Evolutionary conservation across 2,797 vertebrate species (phyloP).

Genomic region (Lycodopsis pacificus): DNA sequence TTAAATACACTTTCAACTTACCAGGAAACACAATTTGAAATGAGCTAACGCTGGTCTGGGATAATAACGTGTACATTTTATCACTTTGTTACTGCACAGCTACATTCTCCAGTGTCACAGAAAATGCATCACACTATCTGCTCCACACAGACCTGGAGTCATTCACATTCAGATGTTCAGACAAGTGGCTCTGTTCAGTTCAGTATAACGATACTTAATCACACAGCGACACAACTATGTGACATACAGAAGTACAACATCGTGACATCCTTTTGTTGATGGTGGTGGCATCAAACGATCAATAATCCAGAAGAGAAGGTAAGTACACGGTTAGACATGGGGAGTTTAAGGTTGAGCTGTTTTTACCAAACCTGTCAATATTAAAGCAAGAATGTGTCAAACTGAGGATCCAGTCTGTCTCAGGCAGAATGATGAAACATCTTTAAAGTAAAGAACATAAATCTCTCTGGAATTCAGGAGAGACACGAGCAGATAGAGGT

Average conservation of each 20-base stretch:
- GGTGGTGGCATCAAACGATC: neutral
- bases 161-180: neutral
- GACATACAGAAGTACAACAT: neutral
- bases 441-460: slow-evolving; percentile 17
- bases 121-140: neutral
- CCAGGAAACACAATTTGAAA: neutral
- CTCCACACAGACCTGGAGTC: neutral
- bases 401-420: slow-evolving; percentile 23
- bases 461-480: slow-evolving; percentile 12
- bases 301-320: neutral
- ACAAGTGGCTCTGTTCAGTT: neutral
- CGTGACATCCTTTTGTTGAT: neutral
- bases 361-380: slow-evolving; percentile 36
- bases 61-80: neutral
- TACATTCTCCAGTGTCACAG: neutral
- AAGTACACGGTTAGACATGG: neutral
- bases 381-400: slow-evolving; percentile 42
- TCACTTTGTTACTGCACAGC: neutral
- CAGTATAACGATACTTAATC: neutral
- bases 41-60: neutral
- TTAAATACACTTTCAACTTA: no score
- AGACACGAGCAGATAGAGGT: neutral
- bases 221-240: neutral
- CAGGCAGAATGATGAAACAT: slow-evolving; percentile 28
- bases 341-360: neutral